A percentile compares a stretch with the other conserved stretches of the same genome.
Evolutionary conservation across 2,113 vertebrate species (phyloP).

Genomic region (Pteronura brasiliensis): DNA sequence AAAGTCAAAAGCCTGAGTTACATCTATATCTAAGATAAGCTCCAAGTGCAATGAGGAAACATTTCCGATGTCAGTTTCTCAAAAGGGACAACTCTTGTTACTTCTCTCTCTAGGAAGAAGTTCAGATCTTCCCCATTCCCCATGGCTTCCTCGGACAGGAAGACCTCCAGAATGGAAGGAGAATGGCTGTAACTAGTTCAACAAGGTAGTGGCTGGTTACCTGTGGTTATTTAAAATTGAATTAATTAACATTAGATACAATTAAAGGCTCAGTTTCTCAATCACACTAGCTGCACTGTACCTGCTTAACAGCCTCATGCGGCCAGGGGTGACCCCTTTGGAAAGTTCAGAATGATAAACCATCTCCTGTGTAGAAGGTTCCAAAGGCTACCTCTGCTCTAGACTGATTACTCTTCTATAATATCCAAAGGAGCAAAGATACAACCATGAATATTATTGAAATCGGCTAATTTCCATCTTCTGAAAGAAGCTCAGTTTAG

Average conservation of each 20-base stretch:
- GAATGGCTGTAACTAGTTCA: neutral
- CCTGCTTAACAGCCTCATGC: rapidly evolving
- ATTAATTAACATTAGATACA: neutral
- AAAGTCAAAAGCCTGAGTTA: neutral
- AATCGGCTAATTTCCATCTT: neutral
- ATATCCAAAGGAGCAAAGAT: neutral
- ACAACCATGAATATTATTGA: neutral
- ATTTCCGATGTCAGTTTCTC: neutral
- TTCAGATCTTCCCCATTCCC: neutral
- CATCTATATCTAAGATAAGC: neutral
- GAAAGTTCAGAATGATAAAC: neutral
- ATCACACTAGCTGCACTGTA: neutral
- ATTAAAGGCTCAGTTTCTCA: neutral
- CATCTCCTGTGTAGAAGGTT: neutral
- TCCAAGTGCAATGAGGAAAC: neutral
- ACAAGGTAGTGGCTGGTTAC: neutral
- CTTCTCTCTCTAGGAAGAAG: neutral
- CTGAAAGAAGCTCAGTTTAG: neutral
- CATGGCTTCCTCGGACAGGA: neutral
- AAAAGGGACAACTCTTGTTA: neutral
- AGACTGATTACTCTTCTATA: too few species aligned
- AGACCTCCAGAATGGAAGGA: neutral
- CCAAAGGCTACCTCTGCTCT: rapidly evolving
- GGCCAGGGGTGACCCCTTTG: neutral
- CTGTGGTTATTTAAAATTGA: neutral